Evolutionary conservation across 1,140 invertebrate genomes (phyloP).

Genomic region (Diuraphis noxia): DNA sequence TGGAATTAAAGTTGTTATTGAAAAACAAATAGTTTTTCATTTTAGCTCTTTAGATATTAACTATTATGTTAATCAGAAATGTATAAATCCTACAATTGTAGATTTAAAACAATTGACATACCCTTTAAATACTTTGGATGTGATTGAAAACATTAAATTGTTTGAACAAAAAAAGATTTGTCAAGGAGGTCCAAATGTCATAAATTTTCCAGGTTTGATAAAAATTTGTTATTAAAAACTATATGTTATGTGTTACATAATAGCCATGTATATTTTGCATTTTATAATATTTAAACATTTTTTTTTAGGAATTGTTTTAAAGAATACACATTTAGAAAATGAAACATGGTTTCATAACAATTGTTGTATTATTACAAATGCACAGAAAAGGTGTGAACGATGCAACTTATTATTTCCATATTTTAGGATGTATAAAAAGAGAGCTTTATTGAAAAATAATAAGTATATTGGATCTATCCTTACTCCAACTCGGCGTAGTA

Average conservation of each 20-base stretch:
- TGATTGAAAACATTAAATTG: background rate
- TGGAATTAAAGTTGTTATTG: background rate
- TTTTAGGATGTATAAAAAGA: background rate
- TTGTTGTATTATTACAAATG: background rate
- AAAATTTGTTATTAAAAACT: background rate
- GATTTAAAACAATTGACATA: background rate
- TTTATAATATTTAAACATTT: background rate
- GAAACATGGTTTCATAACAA: background rate
- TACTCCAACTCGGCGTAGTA: background rate
- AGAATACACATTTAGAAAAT: background rate
- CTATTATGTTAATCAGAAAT: background rate
- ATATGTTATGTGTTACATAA: background rate
- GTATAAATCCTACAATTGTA: background rate
- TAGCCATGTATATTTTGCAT: background rate
- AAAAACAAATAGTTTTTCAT: background rate
- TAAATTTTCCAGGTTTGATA: background rate
- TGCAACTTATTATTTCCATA: background rate
- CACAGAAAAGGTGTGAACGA: background rate
- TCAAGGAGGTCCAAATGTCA: background rate
- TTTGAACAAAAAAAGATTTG: background rate
- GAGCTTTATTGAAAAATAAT: background rate
- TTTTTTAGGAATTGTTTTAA: background rate
- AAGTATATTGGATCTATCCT: background rate
- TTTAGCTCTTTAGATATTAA: background rate
- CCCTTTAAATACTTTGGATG: background rate